Evolutionary conservation across 2,888 invertebrate genomes (phyloP).

Genomic region (Lepidochitona cinerea): DNA sequence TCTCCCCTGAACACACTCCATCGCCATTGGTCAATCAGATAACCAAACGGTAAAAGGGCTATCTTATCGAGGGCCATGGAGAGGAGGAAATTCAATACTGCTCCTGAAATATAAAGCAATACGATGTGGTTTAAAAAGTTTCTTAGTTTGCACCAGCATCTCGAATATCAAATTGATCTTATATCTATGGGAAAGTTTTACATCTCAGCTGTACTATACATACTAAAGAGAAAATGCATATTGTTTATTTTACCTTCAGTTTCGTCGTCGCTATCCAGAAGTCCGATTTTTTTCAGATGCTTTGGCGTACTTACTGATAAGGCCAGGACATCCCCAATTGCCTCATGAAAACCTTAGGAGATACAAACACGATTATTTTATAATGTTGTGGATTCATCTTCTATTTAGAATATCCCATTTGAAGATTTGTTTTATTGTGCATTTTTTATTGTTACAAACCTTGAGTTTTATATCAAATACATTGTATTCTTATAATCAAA

Average conservation of each 20-base stretch:
- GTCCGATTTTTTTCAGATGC: constrained; percentile 53
- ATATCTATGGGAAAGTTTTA: too few relatives aligned
- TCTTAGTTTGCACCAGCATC: neutral
- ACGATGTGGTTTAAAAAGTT: neutral
- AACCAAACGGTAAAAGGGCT: constrained; percentile 71
- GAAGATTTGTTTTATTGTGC: too few relatives aligned
- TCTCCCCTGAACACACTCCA: constrained; percentile 67
- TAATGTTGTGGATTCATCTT: too few relatives aligned
- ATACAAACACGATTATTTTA: too few relatives aligned
- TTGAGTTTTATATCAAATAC: too few relatives aligned
- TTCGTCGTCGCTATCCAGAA: constrained; percentile 22
- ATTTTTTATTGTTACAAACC: too few relatives aligned
- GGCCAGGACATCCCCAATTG: constrained; percentile 67
- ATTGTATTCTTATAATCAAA: too few relatives aligned
- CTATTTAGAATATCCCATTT: too few relatives aligned
- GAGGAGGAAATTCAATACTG: constrained; percentile 69
- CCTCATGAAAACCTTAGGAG: constrained; percentile 70
- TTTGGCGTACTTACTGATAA: constrained; percentile 63
- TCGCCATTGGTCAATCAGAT: constrained; percentile 72
- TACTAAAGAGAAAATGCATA: neutral
- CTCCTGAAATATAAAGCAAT: neutral
- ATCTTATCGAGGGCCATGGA: constrained; percentile 70
- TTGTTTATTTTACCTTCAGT: neutral
- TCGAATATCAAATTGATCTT: too few relatives aligned
- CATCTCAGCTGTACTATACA: neutral